Evolutionary conservation across 2,797 vertebrate species (phyloP).

Genomic region (Pachyuromys duprasi): DNA sequence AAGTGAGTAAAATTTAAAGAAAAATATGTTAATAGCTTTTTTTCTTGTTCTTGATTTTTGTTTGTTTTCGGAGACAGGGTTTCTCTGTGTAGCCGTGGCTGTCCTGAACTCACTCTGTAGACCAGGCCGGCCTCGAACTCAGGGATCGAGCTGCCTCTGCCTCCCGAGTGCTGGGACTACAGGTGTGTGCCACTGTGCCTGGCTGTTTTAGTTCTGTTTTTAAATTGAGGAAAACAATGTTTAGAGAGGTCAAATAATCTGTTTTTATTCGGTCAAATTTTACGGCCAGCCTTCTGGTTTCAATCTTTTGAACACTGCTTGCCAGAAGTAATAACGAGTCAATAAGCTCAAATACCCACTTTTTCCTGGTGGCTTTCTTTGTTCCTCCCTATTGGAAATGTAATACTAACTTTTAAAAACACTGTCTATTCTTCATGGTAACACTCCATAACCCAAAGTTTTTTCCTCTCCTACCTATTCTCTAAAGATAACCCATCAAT

Average conservation of each 20-base stretch:
- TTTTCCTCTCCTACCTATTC: background rate
- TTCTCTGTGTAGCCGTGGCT: too few species aligned
- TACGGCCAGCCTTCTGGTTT: slow-evolving; percentile 24
- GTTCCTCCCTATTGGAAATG: slow-evolving; percentile 14
- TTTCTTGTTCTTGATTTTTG: too few species aligned
- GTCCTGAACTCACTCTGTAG: too few species aligned
- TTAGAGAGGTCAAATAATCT: slow-evolving; percentile 29
- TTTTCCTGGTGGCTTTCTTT: slow-evolving; percentile 46
- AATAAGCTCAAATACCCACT: slow-evolving; percentile 45
- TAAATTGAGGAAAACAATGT: slow-evolving; percentile 33
- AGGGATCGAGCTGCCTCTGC: too few species aligned
- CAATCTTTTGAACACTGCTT: slow-evolving; percentile 56
- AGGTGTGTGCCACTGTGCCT: too few species aligned
- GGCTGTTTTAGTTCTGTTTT: background rate
- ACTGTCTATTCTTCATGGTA: slow-evolving; percentile 26
- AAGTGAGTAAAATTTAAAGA: too few species aligned
- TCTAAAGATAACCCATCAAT: slow-evolving; percentile 60
- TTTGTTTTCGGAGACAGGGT: too few species aligned
- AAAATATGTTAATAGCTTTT: too few species aligned
- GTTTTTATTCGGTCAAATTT: background rate
- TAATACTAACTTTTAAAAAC: slow-evolving; percentile 41
- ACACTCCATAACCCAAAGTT: background rate
- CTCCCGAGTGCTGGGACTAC: too few species aligned
- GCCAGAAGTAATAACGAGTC: slow-evolving; percentile 13
- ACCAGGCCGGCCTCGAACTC: too few species aligned